Evolutionary conservation across 2,888 invertebrate species (phyloP).

Genomic region (Fragum sueziense): DNA sequence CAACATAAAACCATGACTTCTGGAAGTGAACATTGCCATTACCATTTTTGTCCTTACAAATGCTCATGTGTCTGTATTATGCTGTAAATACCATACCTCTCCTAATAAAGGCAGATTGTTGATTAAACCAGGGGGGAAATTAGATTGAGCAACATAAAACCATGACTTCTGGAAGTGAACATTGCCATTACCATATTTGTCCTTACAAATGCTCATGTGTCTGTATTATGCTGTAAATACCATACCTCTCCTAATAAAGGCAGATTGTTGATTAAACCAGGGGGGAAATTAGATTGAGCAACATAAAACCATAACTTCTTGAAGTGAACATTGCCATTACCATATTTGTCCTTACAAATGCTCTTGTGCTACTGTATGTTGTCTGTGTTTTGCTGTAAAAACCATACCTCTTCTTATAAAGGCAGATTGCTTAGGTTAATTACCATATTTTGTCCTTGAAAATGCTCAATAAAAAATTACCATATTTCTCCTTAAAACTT

Average conservation of each 20-base stretch:
- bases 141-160: slow-evolving; percentile 18
- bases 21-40: not conserved
- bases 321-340: not conserved
- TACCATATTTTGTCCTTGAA: slow-evolving; percentile 35
- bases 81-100: too few relatives aligned
- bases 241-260: too few relatives aligned
- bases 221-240: too few relatives aligned
- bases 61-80: too few relatives aligned
- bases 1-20: slow-evolving; percentile 6
- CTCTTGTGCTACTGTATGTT: too few relatives aligned
- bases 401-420: too few relatives aligned
- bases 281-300: slow-evolving; percentile 41
- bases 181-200: not conserved
- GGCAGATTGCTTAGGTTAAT: slow-evolving; percentile 44
- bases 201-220: not conserved
- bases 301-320: not conserved
- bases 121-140: slow-evolving; percentile 43
- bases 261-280: slow-evolving; percentile 42
- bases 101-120: too few relatives aligned
- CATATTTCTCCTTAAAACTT: not conserved
- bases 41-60: not conserved
- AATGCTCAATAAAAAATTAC: slow-evolving; percentile 16
- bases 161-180: not conserved
- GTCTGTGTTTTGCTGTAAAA: too few relatives aligned
- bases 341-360: not conserved